Percentiles rank a stretch among this genome's conserved stretches.
phyloP scores from a whole-genome alignment of 2,888 invertebrate genomes.

The Amiota communis region DNA sequence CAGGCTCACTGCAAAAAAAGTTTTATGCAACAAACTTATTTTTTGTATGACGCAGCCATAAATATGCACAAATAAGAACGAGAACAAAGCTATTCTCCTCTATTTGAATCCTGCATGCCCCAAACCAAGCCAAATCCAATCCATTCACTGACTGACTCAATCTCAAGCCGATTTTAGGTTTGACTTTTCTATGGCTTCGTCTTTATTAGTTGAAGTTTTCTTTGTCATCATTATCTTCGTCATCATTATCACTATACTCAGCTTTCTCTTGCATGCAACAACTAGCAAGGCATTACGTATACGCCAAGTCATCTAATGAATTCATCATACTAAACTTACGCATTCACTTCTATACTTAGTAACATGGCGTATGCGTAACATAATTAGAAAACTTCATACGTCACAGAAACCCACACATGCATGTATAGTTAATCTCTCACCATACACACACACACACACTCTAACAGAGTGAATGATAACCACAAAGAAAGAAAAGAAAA shows the following conservation, averaged over 20 bases:
- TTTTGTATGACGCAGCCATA: too few species aligned
- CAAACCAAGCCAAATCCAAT: too few species aligned
- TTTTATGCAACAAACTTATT: too few species aligned
- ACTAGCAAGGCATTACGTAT: slow-evolving; percentile 56
- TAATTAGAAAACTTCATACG: slow-evolving; percentile 59
- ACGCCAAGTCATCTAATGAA: slow-evolving; percentile 56
- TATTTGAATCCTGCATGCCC: too few species aligned
- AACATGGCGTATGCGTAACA: slow-evolving; percentile 61
- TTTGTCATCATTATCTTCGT: too few species aligned
- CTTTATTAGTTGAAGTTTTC: not conserved
- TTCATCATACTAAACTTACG: slow-evolving; percentile 40
- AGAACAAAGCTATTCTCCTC: too few species aligned
- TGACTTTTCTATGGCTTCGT: slow-evolving; percentile 37
- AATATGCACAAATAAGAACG: too few species aligned
- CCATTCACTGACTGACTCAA: too few species aligned
- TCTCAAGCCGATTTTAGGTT: slow-evolving; percentile 29
- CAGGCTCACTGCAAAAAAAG: not conserved
- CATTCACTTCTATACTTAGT: slow-evolving; percentile 41
- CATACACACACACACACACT: too few species aligned
- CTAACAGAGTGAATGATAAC: not conserved
- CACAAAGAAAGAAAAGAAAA: not conserved
- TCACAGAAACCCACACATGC: not conserved
- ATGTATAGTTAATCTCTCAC: too few species aligned
- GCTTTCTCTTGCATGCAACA: slow-evolving; percentile 46
- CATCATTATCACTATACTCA: not conserved